Base-by-base conservation (phyloP, 1,140 invertebrate species). In the Gonioctena quinquepunctata region DNA sequence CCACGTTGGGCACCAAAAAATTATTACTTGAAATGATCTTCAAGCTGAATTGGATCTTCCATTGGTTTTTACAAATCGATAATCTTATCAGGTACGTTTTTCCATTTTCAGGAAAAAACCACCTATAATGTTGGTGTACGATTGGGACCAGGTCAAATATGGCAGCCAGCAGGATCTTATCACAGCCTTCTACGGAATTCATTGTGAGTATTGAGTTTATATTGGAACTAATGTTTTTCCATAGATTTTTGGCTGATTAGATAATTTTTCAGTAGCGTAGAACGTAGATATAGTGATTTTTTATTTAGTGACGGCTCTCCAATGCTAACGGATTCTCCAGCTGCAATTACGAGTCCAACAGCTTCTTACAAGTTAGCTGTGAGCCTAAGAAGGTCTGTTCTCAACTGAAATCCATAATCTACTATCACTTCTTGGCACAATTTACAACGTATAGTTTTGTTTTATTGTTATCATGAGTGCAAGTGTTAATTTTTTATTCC, bases 71-170 rank as follows among this genome's bases (percentile, higher is more conserved):
- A 57, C 28, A 5, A 23, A 16, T 25, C 8, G 42, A 18, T 54
- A 13, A 19, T 64, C 27, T 52, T 7, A 8, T 60, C n/a, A 19
- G 18, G 6, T 26, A n/a, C 28, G 27, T 42, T 49, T 72, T 42
- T n/a, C 33, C 19, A 54, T 54, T 83, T 85, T 66, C 74, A 93
- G 91, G 88, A 89, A 70, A 90, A 88, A 76, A 87, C 88, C 74
- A 88, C 90, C 68, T 92, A 92, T 71, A 87, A 88, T 49, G 87
- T 89, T 73, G 91, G 91, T 3, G 82, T 88, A 25, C 81, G 92
- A 73, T 82, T 89, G 66, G 90, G 90, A 3, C 87, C 89, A 5
- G 87, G 86, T 77, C 88, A 90, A 85, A 88, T 92, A 75, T 93
- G 92, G 92, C 89, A 92, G 74, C 91, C 91, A 3, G 75, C 79